Evolutionary conservation across 2,797 vertebrate species (phyloP), one percentile per base, ranked within the genome.

Genomic region (Enoplosus armatus): DNA sequence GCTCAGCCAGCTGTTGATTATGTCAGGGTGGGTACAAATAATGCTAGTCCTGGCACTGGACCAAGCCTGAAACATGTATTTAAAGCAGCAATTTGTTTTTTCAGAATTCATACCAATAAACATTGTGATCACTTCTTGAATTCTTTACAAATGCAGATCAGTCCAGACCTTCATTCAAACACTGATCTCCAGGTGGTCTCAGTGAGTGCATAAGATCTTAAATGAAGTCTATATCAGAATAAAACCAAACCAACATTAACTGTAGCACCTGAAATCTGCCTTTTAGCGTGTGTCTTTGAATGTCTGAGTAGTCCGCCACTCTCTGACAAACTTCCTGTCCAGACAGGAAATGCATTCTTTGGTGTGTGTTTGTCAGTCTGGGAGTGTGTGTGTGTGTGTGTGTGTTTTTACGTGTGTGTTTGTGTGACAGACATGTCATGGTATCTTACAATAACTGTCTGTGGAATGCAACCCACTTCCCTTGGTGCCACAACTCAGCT

Each of bases 261-360:
- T 24, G 16, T 24, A 27, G 31, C n/a, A 62, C 29, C 8, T 78
- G 43, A 67, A 60, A 27, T 72, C 16, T 77, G 10, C 80, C 16
- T 75, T 47, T 69, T 48, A 59, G 31, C 51, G 24, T 72, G 62
- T 76, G 26, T 75, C 20, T 63, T 29, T 75, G 35, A 55, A 31
- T 45, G 39, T 72, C 58, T 51, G 35, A 50, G 53, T 27, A 61
- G 29, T 82, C 63, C 79, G 64, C 55, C 12, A n/a, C 59, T 29
- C 73, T 80, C 77, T 37, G 54, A 79, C 77, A 68, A 82, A 87
- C 90, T 93, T 95, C 90, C 92, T 92, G 92, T 89, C 90, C 89
- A 94, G 93, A 93, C 93, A 87, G 93, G 92, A 95, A 95, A 90
- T 87, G 27, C 90, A 93, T 94, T 92, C 92, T 87, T 90, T 24